Evolutionary conservation across 2,113 vertebrate species (phyloP).

Genomic region (Hypanus sabinus): DNA sequence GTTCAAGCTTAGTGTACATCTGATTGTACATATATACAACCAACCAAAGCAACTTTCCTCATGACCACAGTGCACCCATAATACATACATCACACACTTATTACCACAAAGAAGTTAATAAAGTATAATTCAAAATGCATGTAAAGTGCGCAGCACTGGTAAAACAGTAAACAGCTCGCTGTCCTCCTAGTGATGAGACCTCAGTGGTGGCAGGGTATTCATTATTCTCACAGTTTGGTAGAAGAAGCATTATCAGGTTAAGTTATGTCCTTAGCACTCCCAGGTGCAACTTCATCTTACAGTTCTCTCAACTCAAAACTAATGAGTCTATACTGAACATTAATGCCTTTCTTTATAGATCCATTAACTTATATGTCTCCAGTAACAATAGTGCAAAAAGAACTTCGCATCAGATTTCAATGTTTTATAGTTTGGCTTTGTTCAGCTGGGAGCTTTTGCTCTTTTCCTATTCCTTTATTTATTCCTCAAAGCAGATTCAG

Average conservation of each 20-base stretch:
- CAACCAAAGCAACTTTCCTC: too few relatives aligned
- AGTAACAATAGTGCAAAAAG: not conserved
- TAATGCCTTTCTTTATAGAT: not conserved
- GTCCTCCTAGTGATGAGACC: too few relatives aligned
- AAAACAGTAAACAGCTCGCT: too few relatives aligned
- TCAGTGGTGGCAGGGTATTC: too few relatives aligned
- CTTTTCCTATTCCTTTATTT: not conserved
- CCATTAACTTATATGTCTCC: not conserved
- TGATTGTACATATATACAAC: too few relatives aligned
- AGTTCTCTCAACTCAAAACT: not conserved
- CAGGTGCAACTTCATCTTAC: not conserved
- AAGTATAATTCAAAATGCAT: too few relatives aligned
- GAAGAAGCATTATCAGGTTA: not conserved
- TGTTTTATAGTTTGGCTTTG: not conserved
- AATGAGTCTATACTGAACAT: not conserved
- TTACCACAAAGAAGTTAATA: too few relatives aligned
- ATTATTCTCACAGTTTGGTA: too few relatives aligned
- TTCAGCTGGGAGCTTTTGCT: not conserved
- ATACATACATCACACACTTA: too few relatives aligned
- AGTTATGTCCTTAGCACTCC: not conserved
- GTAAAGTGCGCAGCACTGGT: too few relatives aligned
- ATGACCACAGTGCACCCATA: too few relatives aligned
- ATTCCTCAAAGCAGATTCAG: not conserved
- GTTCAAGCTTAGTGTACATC: too few relatives aligned
- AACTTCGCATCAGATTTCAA: not conserved